Conservation (phyloP, 2,888 invertebrate genomes). For the Parnassius mnemosyne region DNA sequence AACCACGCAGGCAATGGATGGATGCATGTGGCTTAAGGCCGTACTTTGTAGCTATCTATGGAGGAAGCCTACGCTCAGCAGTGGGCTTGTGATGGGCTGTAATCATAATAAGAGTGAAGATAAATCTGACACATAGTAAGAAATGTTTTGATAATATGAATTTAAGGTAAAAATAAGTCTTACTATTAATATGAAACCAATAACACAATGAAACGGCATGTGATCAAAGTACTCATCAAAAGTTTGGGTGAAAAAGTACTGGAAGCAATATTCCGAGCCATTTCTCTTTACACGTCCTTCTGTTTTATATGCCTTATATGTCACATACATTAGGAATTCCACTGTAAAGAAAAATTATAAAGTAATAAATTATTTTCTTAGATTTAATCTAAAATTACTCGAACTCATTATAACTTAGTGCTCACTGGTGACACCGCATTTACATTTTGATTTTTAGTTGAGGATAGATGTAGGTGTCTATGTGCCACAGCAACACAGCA, state of each 20-base stretch:
- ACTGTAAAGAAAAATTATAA: conserved; percentile 8
- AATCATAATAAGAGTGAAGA: background rate
- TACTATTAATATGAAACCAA: conserved; percentile 15
- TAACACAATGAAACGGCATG: conserved; percentile 11
- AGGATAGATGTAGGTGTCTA: too few relatives aligned
- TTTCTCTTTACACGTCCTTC: background rate
- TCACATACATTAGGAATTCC: conserved; percentile 17
- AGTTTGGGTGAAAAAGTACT: conserved; percentile 1
- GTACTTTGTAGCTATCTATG: too few relatives aligned
- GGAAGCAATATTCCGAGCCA: conserved; percentile 2
- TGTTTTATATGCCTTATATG: conserved; percentile 9
- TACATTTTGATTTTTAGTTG: too few relatives aligned
- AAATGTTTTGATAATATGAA: background rate
- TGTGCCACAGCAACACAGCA: too few relatives aligned
- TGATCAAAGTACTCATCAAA: conserved; percentile 19
- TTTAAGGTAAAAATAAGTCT: background rate
- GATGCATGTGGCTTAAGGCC: too few relatives aligned
- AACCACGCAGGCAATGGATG: too few relatives aligned
- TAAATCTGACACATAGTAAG: background rate
- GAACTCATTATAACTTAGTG: background rate
- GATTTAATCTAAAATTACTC: background rate
- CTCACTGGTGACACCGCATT: too few relatives aligned
- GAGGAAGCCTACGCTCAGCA: background rate
- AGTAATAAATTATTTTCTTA: background rate
- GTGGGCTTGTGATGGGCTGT: background rate